phyloP scores from a whole-genome alignment of 2,888 invertebrate species.

The Melitaea athalia region DNA sequence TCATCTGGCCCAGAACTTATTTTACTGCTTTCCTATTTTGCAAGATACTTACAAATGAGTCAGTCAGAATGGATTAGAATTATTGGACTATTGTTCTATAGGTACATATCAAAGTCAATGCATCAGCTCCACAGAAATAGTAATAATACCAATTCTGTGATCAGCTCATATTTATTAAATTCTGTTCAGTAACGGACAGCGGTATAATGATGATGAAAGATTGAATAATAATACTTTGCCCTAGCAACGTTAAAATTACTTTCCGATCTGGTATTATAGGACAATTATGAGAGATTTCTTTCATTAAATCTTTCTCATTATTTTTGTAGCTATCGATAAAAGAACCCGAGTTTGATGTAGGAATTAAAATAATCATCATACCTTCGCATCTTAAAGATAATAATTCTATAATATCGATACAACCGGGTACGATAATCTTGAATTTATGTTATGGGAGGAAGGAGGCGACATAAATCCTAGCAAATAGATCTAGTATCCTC shows the following conservation, averaged over 20 bases:
- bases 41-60: not conserved
- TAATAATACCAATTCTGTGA: no score
- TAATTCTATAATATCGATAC: conserved; percentile 25
- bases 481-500: conserved; percentile 23
- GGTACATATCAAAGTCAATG: not conserved
- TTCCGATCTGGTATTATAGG: no score
- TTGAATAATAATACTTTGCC: not conserved
- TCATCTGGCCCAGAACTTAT: conserved; percentile 26
- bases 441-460: conserved; percentile 32
- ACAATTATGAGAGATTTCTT: not conserved
- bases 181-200: not conserved
- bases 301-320: not conserved
- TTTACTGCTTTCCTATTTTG: not conserved
- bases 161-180: conserved; percentile 11
- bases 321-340: not conserved
- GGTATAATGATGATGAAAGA: not conserved
- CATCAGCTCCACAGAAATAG: no score
- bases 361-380: conserved; percentile 11
- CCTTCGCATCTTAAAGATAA: conserved; percentile 22
- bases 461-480: conserved; percentile 24
- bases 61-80: not conserved
- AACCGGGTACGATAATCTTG: conserved; percentile 27
- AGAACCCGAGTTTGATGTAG: not conserved
- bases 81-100: conserved; percentile 8
- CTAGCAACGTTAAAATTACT: no score